Percentiles rank a stretch among this genome's conserved stretches.
Evolutionary conservation across 92 coral and sea anemone genomes (phyloP).

Genomic region (Chrysogorgia sp.): DNA sequence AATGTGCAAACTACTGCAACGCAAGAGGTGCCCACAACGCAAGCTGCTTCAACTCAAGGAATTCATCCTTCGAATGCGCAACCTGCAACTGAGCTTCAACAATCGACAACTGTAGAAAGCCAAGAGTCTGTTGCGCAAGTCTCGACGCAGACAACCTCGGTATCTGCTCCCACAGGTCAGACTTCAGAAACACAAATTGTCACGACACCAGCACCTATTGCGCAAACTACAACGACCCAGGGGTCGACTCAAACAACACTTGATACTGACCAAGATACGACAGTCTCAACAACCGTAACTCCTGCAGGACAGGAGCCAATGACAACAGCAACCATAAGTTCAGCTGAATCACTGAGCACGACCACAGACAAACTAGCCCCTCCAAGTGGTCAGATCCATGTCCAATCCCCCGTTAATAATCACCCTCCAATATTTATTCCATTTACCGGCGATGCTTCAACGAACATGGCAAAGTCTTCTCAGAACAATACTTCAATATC

Average conservation of each 20-base stretch:
- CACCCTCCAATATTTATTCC: constrained; percentile 20
- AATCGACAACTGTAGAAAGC: not conserved
- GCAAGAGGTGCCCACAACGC: no score
- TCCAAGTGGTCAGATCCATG: not conserved
- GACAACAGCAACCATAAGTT: not conserved
- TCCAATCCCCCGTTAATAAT: constrained; percentile 21
- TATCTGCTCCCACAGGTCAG: not conserved
- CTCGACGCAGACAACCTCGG: not conserved
- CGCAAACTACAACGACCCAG: not conserved
- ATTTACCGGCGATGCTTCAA: not conserved
- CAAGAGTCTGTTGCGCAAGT: constrained; percentile 1
- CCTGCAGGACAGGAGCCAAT: not conserved
- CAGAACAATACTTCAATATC: not conserved
- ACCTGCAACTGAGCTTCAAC: no score
- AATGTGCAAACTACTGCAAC: no score
- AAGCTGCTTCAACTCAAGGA: no score
- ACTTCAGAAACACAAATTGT: not conserved
- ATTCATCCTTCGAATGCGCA: no score
- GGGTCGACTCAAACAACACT: not conserved
- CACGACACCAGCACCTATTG: not conserved
- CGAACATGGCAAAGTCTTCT: not conserved
- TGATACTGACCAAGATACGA: not conserved
- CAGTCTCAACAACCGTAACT: not conserved
- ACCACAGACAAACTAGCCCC: not conserved
- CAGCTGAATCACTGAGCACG: not conserved